These are phyloP conservation scores for Lutraria rhynchaena DNA, from an alignment of 1,140 invertebrate species.

Conservation along the genomic window DNA sequence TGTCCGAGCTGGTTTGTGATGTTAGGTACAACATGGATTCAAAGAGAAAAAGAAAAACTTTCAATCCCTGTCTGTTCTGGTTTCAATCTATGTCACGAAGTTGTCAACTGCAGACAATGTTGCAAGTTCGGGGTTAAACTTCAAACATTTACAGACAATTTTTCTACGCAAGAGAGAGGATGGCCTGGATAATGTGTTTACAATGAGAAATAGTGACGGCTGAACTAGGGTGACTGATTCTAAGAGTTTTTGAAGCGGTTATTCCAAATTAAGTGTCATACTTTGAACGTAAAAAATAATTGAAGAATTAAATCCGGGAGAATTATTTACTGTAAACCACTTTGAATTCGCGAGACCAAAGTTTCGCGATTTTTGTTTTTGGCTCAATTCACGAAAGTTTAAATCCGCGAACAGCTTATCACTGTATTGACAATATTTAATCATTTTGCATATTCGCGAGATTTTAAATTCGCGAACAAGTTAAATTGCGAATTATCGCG, in stretches of 20 bases:
- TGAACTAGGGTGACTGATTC: not conserved
- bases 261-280: conserved; percentile 9
- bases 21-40: conserved; percentile 1
- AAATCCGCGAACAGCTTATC: too few species aligned
- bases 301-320: not conserved
- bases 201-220: not conserved
- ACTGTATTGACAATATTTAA: too few species aligned
- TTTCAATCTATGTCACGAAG: not conserved
- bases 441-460: too few species aligned
- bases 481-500: too few species aligned
- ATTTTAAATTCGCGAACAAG: too few species aligned
- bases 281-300: not conserved
- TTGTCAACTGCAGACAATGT: conserved; percentile 15
- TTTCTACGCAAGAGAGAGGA: conserved; percentile 12
- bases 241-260: conserved; percentile 3
- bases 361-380: too few species aligned
- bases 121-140: conserved; percentile 17
- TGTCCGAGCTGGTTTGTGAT: conserved; percentile 6
- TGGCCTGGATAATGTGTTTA: conserved; percentile 4
- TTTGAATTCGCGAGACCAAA: too few species aligned
- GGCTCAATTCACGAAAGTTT: too few species aligned
- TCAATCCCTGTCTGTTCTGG: not conserved
- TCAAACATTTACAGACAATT: conserved; percentile 18
- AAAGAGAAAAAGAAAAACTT: conserved; percentile 9
- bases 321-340: too few species aligned